A percentile compares a stretch with the other conserved stretches of the same genome.
Evolutionary conservation across 2,888 invertebrate species (phyloP).

Genomic region (Acleris sparsana): DNA sequence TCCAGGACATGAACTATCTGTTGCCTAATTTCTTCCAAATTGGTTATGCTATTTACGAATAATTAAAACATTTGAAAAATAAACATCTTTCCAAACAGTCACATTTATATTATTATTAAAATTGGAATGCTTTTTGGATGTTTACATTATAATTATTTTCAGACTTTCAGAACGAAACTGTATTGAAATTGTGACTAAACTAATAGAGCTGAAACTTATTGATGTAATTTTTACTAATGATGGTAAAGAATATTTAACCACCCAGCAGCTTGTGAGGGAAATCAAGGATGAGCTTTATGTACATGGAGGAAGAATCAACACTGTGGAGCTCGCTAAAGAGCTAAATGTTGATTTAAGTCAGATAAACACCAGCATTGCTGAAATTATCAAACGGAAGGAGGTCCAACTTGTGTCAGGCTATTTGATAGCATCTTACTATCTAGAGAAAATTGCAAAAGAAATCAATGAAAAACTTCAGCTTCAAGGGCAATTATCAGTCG

Average conservation of each 20-base stretch:
- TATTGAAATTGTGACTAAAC: conserved; percentile 95
- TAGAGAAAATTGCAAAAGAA: conserved; percentile 92
- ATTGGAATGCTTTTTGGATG: background rate
- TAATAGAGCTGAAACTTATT: conserved; percentile 91
- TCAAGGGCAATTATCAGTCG: conserved; percentile 92
- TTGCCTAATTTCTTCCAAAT: too few species aligned
- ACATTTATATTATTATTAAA: background rate
- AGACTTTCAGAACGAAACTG: conserved; percentile 98
- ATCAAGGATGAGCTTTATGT: conserved; percentile 95
- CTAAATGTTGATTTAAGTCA: conserved; percentile 95
- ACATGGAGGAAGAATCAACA: conserved; percentile 93
- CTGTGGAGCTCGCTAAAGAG: conserved; percentile 93
- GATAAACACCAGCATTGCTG: conserved; percentile 85
- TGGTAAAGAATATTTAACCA: conserved; percentile 98
- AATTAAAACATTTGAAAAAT: too few species aligned
- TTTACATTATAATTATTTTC: conserved; percentile 47
- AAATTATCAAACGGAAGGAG: conserved; percentile 89
- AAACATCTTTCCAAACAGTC: too few species aligned
- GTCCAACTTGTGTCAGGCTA: conserved; percentile 94
- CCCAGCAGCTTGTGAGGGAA: conserved; percentile 93
- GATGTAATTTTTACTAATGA: conserved; percentile 97
- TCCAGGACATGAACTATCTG: too few species aligned
- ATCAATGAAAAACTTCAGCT: conserved; percentile 96
- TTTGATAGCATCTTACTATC: conserved; percentile 92
- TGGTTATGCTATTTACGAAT: too few species aligned